phyloP scores from a whole-genome alignment of 1,140 invertebrate species.

The Lysiphlebus fabarum region DNA sequence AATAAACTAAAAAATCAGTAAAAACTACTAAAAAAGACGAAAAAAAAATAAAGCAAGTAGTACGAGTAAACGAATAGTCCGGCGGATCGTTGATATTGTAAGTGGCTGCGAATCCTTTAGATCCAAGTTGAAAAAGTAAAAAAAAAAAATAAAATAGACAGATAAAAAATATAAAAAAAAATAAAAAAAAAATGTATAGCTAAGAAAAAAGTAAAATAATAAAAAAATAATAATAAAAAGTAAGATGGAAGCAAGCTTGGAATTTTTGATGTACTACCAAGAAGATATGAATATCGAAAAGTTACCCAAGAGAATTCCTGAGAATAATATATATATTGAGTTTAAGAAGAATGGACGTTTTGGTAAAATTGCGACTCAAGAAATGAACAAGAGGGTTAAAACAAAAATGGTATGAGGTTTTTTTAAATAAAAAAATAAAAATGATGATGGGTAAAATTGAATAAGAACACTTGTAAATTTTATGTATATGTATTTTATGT shows the following conservation, averaged over 20 bases:
- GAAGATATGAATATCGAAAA: slow-evolving; percentile 54
- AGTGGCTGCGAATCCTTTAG: slow-evolving; percentile 53
- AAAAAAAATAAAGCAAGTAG: background rate
- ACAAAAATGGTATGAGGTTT: background rate
- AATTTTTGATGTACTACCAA: slow-evolving; percentile 52
- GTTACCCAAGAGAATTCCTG: slow-evolving; percentile 49
- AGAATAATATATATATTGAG: slow-evolving; percentile 27
- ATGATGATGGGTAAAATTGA: too few relatives aligned
- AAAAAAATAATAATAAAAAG: background rate
- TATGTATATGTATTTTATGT: background rate
- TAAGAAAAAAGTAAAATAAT: background rate
- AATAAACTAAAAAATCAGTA: background rate
- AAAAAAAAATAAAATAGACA: background rate
- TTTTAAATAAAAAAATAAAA: too few relatives aligned
- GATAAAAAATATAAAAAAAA: slow-evolving; percentile 3
- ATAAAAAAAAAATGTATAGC: background rate
- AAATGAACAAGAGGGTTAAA: slow-evolving; percentile 11
- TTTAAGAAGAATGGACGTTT: slow-evolving; percentile 1
- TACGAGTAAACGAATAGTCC: too few relatives aligned
- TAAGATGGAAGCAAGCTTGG: slow-evolving; percentile 40
- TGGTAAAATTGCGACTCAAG: background rate
- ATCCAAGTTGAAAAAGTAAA: slow-evolving; percentile 34
- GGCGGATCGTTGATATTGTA: slow-evolving; percentile 44
- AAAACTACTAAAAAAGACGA: background rate
- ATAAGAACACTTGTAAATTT: background rate